Base-by-base conservation (phyloP, 2,113 vertebrate species). In the Channa argus region DNA sequence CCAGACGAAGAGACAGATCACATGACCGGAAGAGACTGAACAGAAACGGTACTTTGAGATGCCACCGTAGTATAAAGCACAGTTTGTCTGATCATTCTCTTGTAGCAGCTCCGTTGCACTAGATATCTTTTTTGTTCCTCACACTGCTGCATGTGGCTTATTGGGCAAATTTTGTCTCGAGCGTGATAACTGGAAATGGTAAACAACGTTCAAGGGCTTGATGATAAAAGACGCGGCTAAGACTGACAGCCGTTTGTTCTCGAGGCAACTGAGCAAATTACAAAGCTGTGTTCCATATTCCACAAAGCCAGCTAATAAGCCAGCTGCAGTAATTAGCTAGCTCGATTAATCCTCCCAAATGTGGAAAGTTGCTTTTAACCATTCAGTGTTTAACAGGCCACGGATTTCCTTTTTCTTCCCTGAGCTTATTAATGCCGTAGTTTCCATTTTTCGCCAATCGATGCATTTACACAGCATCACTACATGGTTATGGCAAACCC, bases 231-330 rank as follows among this genome's bases (percentile, higher is more conserved):
- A 34, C 0, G 5, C 34, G 1, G n/a, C 10, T 8, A 11, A 47
- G 56, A 71, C 50, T 49, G 73, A 76, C 46, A 58, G 36, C 9
- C 13, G 43, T 80, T 75, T 63, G 46, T 63, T 69, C 59, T 34
- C n/a, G 6, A 66, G 71, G 62, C 77, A 88, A 80, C 77, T 85
- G 71, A 71, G 77, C 62, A 76, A 60, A 73, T n/a, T 59, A 69
- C 47, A 71, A 58, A 51, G 41, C 52, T 34, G 37, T 34, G 47
- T 67, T 68, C 34, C 62, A 55, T 54, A 44, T 73, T 68, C 62
- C 56, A 43, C 14, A 62, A 60, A 66, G 72, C 77, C 53, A 49
- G 44, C 74, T 86, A 77, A 88, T 86, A 79, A 84, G 51, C 52
- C 75, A 60, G 74, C 71, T 53, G 74, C 66, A 70, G 55, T 84